These are phyloP conservation scores for Pyxicephalus adspersus DNA, from an alignment of 2,113 vertebrate genomes.

Conservation along the genomic window DNA sequence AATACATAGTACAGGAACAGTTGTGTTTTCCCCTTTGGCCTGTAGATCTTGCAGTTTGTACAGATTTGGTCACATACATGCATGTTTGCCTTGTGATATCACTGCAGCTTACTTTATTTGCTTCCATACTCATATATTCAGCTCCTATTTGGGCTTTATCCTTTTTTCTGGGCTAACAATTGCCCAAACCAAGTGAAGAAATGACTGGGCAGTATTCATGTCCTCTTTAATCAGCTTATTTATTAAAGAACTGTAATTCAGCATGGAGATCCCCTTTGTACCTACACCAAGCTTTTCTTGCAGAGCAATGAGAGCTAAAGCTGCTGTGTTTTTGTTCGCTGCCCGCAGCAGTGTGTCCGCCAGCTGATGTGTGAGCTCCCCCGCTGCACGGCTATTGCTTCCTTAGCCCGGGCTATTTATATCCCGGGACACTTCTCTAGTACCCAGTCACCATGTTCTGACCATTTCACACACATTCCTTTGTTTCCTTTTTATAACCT, in stretches of 20 bases:
- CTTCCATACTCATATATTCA: too few species aligned
- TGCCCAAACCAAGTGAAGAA: too few species aligned
- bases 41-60: too few species aligned
- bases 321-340: slow-evolving; percentile 29
- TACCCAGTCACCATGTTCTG: slow-evolving; percentile 2
- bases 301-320: slow-evolving; percentile 10
- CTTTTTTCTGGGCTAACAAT: too few species aligned
- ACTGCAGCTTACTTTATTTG: too few species aligned
- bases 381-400: slow-evolving; percentile 46
- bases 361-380: slow-evolving; percentile 40
- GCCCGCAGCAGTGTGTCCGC: slow-evolving; percentile 38
- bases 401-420: slow-evolving; percentile 45
- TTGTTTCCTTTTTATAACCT: not conserved
- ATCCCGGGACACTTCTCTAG: slow-evolving; percentile 22
- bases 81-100: too few species aligned
- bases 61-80: too few species aligned
- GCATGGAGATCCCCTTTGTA: not conserved
- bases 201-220: too few species aligned
- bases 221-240: too few species aligned
- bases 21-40: too few species aligned
- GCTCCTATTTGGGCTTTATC: too few species aligned
- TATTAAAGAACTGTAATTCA: not conserved
- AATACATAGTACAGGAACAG: too few species aligned
- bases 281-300: not conserved
- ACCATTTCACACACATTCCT: not conserved